Evolutionary conservation across 2,797 vertebrate species (phyloP).

Genomic region (Agapornis canus): DNA sequence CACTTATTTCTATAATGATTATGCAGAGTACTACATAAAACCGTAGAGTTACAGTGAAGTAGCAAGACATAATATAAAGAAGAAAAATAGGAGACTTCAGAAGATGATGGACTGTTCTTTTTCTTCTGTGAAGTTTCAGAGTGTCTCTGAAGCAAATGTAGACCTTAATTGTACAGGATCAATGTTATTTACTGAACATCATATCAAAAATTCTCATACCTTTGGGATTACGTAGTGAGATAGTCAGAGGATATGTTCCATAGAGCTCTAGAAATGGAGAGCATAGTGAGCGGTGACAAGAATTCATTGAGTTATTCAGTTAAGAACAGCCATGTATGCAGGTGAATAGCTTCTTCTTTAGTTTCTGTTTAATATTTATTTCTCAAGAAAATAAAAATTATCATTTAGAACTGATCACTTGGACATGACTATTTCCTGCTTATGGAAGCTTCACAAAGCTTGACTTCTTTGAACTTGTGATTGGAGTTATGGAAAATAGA

Average conservation of each 20-base stretch:
- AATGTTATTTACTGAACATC: background rate
- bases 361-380: background rate
- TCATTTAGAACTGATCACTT: background rate
- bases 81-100: background rate
- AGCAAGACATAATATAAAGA: background rate
- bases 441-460: background rate
- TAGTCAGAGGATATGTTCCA: background rate
- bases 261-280: background rate
- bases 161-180: background rate
- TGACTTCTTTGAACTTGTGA: background rate
- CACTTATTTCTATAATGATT: background rate
- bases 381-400: background rate
- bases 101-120: background rate
- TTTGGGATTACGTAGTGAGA: background rate
- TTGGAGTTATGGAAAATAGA: background rate
- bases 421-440: background rate
- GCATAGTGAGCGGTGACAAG: background rate
- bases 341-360: background rate
- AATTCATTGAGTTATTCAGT: background rate
- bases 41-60: background rate
- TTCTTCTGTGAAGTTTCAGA: background rate
- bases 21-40: background rate
- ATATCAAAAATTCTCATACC: background rate
- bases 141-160: background rate
- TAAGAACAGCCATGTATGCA: background rate